Base-by-base conservation (phyloP, 2,888 invertebrate genomes). In the Diplolepis rosae region DNA sequence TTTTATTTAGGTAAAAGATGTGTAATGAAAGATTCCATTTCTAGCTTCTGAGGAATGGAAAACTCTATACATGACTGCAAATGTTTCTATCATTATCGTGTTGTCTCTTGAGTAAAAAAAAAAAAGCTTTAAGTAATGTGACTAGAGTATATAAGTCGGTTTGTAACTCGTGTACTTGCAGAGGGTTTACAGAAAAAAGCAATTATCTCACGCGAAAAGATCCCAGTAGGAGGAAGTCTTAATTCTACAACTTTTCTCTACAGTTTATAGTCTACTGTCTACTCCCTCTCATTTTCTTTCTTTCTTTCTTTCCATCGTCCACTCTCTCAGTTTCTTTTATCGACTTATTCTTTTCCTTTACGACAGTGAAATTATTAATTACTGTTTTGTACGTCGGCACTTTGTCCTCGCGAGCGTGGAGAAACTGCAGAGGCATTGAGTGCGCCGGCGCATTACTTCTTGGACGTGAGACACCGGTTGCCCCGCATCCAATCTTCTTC, bases 361-460 rank as follows among this genome's bases (percentile, higher is more conserved):
- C 75, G 79, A 81, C 81, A 79, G 82, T 82, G 80, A 84, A 84
- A 84, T 84, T 84, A 84, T 84, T 84, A 84, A 84, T 84, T 84
- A 84, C 80, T 78, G 79, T 82, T 83, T 83, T 83, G 83, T 78
- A 80, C 73, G 74, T 75, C 74, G 75, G 71, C 74, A 72, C 73
- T 74, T 74, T 75, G 72, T 65, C 50, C 56, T 70, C 70, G 68
- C 51, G 61, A 79, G 73, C 78, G 77, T 75, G 76, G 74, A 81
- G 77, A 78, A 77, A 73, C 74, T 68, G 48, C 54, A 45, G 50
- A 54, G 54, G 66, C 51, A 54, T 27, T 39, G 39, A 39, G 11
- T 39, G 61, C n/a, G 35, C 24, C 35, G 35, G 39, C 42, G 35
- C 42, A 50, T 51, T 28, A 22, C 54, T 32, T 48, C 11, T n/a